These are phyloP conservation scores for Megathymus violae DNA, from an alignment of 1,140 invertebrate genomes.

Conservation along the genomic window DNA sequence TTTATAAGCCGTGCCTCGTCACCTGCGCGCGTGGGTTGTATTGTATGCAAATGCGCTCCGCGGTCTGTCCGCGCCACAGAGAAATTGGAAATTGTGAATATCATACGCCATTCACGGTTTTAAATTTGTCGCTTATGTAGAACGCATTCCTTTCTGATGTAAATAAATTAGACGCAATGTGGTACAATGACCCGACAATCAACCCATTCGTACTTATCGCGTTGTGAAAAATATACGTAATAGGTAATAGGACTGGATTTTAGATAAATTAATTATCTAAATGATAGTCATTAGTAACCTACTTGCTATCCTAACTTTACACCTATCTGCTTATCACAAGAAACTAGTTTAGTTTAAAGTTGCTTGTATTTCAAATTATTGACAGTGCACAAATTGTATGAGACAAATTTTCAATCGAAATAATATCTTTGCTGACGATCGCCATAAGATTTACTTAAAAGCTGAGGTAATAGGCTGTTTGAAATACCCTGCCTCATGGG, in stretches of 20 bases:
- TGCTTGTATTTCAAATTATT: constrained; percentile 25
- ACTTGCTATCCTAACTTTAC: neutral
- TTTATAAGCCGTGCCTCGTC: constrained; percentile 58
- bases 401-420: constrained; percentile 46
- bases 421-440: constrained; percentile 46
- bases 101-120: constrained; percentile 30
- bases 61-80: constrained; percentile 46
- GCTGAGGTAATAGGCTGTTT: constrained; percentile 43
- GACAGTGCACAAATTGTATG: constrained; percentile 22
- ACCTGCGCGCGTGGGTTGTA: constrained; percentile 66
- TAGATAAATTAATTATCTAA: neutral
- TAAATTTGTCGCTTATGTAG: constrained; percentile 23
- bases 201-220: neutral
- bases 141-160: constrained; percentile 14
- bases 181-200: neutral
- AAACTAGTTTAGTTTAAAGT: constrained; percentile 13
- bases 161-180: constrained; percentile 1
- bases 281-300: neutral
- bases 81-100: constrained; percentile 52
- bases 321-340: constrained; percentile 2
- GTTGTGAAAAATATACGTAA: neutral
- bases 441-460: constrained; percentile 41
- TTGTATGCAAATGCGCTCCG: constrained; percentile 70
- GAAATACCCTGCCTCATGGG: constrained; percentile 46
- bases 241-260: neutral